phyloP scores from a whole-genome alignment of 2,113 vertebrate genomes.

The Ophiodon elongatus region DNA sequence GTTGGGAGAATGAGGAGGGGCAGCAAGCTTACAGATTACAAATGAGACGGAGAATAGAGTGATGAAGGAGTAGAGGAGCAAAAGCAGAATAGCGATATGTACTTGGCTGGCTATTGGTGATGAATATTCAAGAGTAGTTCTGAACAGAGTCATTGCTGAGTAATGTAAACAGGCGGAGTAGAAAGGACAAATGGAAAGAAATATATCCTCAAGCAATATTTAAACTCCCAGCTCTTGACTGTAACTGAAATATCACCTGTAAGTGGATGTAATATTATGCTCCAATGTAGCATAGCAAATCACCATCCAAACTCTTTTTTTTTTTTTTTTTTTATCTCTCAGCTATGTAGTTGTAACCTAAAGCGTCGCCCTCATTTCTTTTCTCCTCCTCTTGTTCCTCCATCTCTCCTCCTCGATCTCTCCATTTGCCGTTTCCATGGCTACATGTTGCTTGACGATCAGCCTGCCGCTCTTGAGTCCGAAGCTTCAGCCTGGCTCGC shows the following conservation, averaged over 20 bases:
- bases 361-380: conserved; percentile 44
- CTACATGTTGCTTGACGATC: conserved; percentile 77
- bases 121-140: conserved; percentile 52
- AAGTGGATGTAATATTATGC: conserved; percentile 48
- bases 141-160: conserved; percentile 55
- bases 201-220: conserved; percentile 46
- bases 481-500: conserved; percentile 46
- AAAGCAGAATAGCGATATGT: conserved; percentile 46
- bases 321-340: conserved; percentile 1
- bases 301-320: conserved; percentile 17
- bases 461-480: conserved; percentile 67
- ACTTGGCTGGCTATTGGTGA: conserved; percentile 33
- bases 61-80: conserved; percentile 61
- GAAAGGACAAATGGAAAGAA: conserved; percentile 50
- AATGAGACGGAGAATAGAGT: conserved; percentile 62
- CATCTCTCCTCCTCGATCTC: conserved; percentile 39
- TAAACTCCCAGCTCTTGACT: conserved; percentile 50
- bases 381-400: conserved; percentile 39
- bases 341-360: conserved; percentile 54
- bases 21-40: conserved; percentile 68
- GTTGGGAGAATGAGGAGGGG: conserved; percentile 55
- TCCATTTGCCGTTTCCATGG: conserved; percentile 76
- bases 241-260: conserved; percentile 54
- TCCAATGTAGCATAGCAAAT: conserved; percentile 38
- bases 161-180: conserved; percentile 54